Evolutionary conservation across 2,888 invertebrate species (phyloP).

Genomic region (Cheilosia pagana): DNA sequence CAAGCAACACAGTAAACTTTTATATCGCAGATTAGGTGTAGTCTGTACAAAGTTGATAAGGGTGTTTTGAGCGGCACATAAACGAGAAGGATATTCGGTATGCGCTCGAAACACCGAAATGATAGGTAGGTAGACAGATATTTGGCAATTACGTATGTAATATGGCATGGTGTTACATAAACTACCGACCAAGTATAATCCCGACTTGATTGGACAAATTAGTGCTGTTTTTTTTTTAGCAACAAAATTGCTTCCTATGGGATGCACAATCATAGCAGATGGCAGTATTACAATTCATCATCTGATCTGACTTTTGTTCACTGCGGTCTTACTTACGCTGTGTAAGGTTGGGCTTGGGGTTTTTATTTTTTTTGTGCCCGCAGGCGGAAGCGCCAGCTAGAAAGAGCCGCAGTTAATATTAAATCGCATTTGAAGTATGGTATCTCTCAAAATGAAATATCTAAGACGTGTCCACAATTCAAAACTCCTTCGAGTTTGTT

Average conservation of each 20-base stretch:
- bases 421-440: too few relatives aligned
- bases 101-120: not conserved
- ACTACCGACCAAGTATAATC: slow-evolving; percentile 43
- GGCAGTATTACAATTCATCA: slow-evolving; percentile 35
- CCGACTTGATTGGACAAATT: slow-evolving; percentile 33
- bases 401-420: too few relatives aligned
- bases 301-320: slow-evolving; percentile 50
- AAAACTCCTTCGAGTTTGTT: too few relatives aligned
- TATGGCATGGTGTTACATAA: slow-evolving; percentile 12
- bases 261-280: not conserved
- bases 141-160: not conserved
- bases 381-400: too few relatives aligned
- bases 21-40: slow-evolving; percentile 34
- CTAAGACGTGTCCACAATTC: too few relatives aligned
- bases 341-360: too few relatives aligned
- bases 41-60: slow-evolving; percentile 51
- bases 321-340: not conserved
- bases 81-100: slow-evolving; percentile 8
- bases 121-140: not conserved
- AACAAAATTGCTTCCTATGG: not conserved
- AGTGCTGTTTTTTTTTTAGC: not conserved
- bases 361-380: too few relatives aligned
- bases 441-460: too few relatives aligned
- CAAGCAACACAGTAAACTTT: slow-evolving; percentile 36
- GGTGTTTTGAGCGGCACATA: slow-evolving; percentile 25